Evolutionary conservation across 2,113 vertebrate species (phyloP).

Genomic region (Alethe diademata): DNA sequence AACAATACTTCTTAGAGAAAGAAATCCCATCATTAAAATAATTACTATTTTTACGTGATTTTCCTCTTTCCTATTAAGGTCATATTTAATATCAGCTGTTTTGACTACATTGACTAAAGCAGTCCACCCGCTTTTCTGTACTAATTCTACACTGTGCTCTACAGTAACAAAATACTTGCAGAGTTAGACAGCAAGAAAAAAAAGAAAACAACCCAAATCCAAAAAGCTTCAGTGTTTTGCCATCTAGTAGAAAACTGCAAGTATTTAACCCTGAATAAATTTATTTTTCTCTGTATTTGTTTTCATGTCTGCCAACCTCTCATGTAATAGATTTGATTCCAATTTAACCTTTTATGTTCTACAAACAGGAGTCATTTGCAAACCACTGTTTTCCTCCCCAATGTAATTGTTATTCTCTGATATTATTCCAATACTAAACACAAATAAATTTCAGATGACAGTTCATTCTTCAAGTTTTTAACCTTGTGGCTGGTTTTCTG

Average conservation of each 20-base stretch:
- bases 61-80: not conserved
- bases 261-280: not conserved
- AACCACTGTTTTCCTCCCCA: not conserved
- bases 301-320: not conserved
- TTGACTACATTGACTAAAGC: not conserved
- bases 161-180: not conserved
- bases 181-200: not conserved
- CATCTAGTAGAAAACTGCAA: not conserved
- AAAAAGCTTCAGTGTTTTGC: not conserved
- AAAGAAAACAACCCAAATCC: too few species aligned
- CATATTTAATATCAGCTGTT: rapidly evolving
- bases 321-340: not conserved
- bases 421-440: not conserved
- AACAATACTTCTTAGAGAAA: not conserved
- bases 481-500: not conserved
- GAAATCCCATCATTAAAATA: not conserved
- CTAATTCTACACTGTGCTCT: not conserved
- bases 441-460: not conserved
- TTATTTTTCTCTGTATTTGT: not conserved
- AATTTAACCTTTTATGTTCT: not conserved
- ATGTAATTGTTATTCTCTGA: not conserved
- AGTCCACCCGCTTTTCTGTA: not conserved
- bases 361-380: not conserved
- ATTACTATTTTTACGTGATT: not conserved
- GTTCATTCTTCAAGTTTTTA: not conserved